Conservation (phyloP, 2,113 vertebrate species). For the Rhabdornis inornatus region DNA sequence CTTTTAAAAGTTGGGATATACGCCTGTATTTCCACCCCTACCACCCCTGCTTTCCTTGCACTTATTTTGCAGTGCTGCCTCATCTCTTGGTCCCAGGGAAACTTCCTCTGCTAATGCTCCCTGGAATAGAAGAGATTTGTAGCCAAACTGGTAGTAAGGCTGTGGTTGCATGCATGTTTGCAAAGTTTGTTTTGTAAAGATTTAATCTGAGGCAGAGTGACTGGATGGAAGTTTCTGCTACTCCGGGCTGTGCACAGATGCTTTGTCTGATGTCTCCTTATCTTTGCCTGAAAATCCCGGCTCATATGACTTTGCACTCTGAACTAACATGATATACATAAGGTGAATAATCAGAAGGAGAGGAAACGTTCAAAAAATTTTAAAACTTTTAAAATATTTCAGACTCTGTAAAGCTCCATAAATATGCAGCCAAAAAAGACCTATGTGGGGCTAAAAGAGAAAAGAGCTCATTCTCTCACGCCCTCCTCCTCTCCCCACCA, state of each 20-base stretch:
- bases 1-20: not conserved
- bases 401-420: not conserved
- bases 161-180: slow-evolving; percentile 8
- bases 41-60: not conserved
- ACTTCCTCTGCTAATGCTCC: not conserved
- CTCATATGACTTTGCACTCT: not conserved
- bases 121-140: not conserved
- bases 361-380: not conserved
- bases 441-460: not conserved
- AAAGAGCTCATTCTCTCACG: not conserved
- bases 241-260: fast-evolving
- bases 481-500: not conserved
- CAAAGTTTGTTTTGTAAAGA: slow-evolving; percentile 29
- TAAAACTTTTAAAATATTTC: not conserved
- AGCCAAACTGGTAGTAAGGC: not conserved
- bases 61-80: not conserved
- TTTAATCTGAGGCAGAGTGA: not conserved
- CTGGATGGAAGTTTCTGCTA: not conserved
- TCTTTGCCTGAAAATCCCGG: fast-evolving
- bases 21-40: not conserved
- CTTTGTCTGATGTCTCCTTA: not conserved
- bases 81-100: not conserved
- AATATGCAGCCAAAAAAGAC: not conserved
- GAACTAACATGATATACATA: not conserved
- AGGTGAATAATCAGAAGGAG: not conserved